Conservation (phyloP, 2,888 invertebrate species). For the Embidobia sp. region DNA sequence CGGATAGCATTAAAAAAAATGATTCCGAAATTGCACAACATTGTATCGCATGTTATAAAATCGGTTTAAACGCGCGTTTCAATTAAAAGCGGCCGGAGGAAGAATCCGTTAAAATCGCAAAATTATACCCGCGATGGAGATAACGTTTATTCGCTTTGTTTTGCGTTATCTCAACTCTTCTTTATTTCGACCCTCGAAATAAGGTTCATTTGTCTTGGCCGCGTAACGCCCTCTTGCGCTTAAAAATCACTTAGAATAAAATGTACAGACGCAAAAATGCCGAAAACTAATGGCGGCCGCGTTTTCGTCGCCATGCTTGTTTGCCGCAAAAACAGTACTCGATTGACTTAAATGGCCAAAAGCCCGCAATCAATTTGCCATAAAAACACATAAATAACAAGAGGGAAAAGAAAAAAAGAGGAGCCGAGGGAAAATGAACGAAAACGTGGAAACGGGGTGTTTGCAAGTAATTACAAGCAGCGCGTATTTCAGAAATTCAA, state of each 20-base stretch:
- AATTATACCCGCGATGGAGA: slow-evolving; percentile 17
- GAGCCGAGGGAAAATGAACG: too few relatives aligned
- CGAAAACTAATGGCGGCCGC: slow-evolving; percentile 3
- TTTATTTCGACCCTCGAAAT: slow-evolving; percentile 31
- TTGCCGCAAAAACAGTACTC: slow-evolving; percentile 5
- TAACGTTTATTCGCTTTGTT: slow-evolving; percentile 36
- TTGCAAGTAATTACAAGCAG: neutral
- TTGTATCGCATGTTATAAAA: too few relatives aligned
- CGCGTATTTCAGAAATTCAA: slow-evolving; percentile 9
- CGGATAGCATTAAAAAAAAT: too few relatives aligned
- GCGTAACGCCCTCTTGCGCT: slow-evolving; percentile 42
- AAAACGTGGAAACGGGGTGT: too few relatives aligned
- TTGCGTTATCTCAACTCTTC: slow-evolving; percentile 43
- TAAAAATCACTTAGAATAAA: slow-evolving; percentile 61
- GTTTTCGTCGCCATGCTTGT: slow-evolving; percentile 1
- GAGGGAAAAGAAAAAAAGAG: too few relatives aligned
- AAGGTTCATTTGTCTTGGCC: slow-evolving; percentile 44
- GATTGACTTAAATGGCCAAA: slow-evolving; percentile 25
- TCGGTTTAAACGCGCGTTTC: neutral
- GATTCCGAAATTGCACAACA: too few relatives aligned
- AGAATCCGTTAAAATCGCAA: slow-evolving; percentile 24
- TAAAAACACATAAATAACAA: too few relatives aligned
- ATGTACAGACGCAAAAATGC: slow-evolving; percentile 34
- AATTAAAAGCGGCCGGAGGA: neutral
- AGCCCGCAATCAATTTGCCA: too few relatives aligned